Conservation (phyloP, 2,797 vertebrate genomes). For the Florisuga fusca region DNA sequence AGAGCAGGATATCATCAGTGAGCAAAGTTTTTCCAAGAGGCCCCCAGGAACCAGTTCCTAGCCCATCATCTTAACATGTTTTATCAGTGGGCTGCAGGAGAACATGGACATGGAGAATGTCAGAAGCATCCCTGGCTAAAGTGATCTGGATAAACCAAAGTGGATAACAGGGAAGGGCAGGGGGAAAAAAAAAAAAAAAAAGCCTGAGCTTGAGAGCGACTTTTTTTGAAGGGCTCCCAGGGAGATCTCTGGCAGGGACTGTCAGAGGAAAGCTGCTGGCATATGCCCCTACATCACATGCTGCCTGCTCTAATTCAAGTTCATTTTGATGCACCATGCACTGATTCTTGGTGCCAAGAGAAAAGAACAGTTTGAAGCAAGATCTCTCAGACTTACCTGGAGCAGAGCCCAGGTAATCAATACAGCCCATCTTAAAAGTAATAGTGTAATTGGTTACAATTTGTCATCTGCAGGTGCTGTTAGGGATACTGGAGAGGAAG, state of each 20-base stretch:
- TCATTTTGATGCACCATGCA: background rate
- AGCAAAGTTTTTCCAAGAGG: background rate
- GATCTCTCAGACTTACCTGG: background rate
- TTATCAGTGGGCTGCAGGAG: background rate
- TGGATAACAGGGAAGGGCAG: background rate
- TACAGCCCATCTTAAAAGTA: background rate
- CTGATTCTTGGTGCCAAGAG: background rate
- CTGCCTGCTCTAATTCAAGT: background rate
- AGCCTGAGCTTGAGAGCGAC: background rate
- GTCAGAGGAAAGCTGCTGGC: background rate
- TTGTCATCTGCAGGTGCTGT: background rate
- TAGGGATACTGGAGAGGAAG: background rate
- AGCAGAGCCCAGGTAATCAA: background rate
- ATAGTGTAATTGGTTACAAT: background rate
- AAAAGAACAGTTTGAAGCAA: background rate
- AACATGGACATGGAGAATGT: background rate
- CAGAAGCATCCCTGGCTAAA: background rate
- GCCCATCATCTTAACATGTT: background rate
- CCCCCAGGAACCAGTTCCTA: background rate
- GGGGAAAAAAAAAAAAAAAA: background rate
- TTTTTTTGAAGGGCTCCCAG: background rate
- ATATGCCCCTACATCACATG: background rate
- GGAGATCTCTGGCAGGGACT: background rate
- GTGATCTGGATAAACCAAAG: background rate
- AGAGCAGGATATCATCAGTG: background rate